Percentiles rank a stretch among this genome's conserved stretches.
Conservation (phyloP, 2,888 invertebrate genomes). For the Amphipoea oculea region DNA sequence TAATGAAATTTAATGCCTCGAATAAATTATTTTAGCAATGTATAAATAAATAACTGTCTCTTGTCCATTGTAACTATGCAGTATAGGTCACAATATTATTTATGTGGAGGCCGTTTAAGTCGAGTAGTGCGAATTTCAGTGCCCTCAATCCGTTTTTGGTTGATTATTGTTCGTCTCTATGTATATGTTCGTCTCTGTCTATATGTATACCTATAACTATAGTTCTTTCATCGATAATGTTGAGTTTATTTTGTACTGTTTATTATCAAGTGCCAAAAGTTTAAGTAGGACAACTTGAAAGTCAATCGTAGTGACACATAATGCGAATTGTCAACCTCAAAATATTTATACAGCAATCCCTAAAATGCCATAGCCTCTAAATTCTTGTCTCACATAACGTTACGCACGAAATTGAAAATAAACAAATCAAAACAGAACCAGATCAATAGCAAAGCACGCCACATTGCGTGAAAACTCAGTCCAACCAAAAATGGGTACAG, state of each 20-base stretch:
- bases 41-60: conserved; percentile 36
- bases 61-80: conserved; percentile 29
- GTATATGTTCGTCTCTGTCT: too few species aligned
- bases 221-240: neutral
- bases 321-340: neutral
- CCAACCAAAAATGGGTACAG: conserved; percentile 39
- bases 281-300: neutral
- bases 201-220: neutral
- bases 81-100: conserved; percentile 30
- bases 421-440: conserved; percentile 15
- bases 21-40: conserved; percentile 48
- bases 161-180: neutral
- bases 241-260: neutral
- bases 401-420: conserved; percentile 12
- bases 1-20: conserved; percentile 47
- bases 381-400: neutral
- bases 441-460: conserved; percentile 48
- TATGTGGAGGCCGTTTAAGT: conserved; percentile 34
- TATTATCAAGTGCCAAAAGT: neutral
- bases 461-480: conserved; percentile 46
- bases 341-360: neutral
- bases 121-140: conserved; percentile 20
- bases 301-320: neutral
- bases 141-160: neutral
- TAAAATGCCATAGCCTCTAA: neutral